Evolutionary conservation across 2,797 vertebrate genomes (phyloP).

Genomic region (Clarias laeviceps): DNA sequence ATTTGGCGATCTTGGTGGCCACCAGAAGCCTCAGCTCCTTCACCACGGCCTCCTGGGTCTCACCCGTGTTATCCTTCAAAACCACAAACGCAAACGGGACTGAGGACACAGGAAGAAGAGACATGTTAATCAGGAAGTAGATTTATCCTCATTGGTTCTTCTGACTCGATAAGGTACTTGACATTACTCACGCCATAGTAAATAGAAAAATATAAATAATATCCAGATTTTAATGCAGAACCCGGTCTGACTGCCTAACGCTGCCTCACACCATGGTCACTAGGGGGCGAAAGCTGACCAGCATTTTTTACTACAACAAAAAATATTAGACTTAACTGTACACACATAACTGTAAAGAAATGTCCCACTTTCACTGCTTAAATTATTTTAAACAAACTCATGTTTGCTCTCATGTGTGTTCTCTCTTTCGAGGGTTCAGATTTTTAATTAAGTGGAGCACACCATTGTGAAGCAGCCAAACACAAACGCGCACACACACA

Average conservation of each 20-base stretch:
- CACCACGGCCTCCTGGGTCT: conserved; percentile 65
- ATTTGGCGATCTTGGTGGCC: conserved; percentile 90
- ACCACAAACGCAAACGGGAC: conserved; percentile 91
- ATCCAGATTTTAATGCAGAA: neutral
- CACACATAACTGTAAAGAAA: neutral
- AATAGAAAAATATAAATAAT: neutral
- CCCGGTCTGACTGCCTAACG: neutral
- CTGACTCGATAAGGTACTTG: neutral
- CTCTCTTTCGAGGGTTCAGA: neutral
- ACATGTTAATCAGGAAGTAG: neutral
- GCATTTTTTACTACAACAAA: neutral
- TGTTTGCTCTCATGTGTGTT: neutral
- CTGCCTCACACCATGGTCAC: neutral
- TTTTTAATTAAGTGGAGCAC: neutral
- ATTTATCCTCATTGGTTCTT: neutral
- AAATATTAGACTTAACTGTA: neutral
- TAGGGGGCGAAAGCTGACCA: conserved; percentile 2
- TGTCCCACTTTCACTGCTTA: neutral
- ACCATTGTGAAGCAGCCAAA: neutral
- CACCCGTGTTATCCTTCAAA: conserved; percentile 75
- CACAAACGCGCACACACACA: neutral
- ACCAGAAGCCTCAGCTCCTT: conserved; percentile 80
- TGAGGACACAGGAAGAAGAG: conserved; percentile 56
- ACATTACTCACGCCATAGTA: neutral
- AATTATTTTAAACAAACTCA: neutral